Base-by-base conservation (phyloP, 1,140 invertebrate species). In the Camponotus floridanus region DNA sequence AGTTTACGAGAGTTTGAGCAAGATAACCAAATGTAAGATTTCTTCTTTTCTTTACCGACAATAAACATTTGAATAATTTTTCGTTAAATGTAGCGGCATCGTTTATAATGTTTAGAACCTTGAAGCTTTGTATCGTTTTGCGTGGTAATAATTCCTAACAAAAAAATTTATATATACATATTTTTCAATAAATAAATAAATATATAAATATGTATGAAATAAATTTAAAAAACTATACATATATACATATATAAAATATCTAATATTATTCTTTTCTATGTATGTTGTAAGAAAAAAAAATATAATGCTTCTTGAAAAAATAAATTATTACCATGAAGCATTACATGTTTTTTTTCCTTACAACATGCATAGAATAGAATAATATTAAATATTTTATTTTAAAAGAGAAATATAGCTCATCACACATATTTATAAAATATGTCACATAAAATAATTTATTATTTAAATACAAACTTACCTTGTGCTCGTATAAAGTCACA, bases 61-160 rank as follows among this genome's bases (percentile, higher is more conserved):
- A 7, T 0, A 87, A 73, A 13, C 88, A 90, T 9, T 80, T 31
- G 2, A 61, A 70, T 15, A 90, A 26, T 18, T 18, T 79, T 18
- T 87, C 79, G 3, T 33, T 84, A 7, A 85, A 87, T 1, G 51
- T 78, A 8, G 70, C 9, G 0, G 62, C 39, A 9, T 85, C 48
- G 13, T 89, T 36, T 36, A 90, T 45, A 0, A 48, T 61, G 7
- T 59, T 81, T 1, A 90, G 45, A 45, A 89, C 89, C 18, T 76
- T 21, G n/a, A 85, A 76, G n/a, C 26, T 36, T n/a, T n/a, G 15
- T 0, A 8, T 33, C 39, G 33, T 1, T 0, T 39, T 7, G 7
- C 33, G 45, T 31, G 21, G 2, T 57, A 18, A 48, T n/a, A 33
- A 4, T 26, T 61, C 6, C 87, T 26, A 26, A 26, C 26, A 26